phyloP scores from a whole-genome alignment of 2,888 invertebrate genomes.

The Tetragonisca angustula region DNA sequence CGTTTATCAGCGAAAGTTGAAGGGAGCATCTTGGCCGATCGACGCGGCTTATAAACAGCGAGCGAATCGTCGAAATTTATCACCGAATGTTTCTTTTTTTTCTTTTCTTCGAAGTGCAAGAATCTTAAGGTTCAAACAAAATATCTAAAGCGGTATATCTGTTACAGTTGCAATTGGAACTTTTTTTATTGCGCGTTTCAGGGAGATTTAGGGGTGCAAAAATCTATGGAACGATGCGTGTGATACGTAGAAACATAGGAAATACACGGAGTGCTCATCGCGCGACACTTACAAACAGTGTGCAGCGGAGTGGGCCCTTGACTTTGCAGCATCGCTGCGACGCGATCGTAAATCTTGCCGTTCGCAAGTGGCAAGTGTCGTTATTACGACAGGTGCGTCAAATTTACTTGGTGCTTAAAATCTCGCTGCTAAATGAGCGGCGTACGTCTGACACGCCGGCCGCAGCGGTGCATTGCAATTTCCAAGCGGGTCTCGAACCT shows the following conservation, averaged over 20 bases:
- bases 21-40: slow-evolving; percentile 42
- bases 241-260: too few relatives aligned
- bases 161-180: too few relatives aligned
- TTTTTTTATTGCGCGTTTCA: too few relatives aligned
- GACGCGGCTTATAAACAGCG: slow-evolving; percentile 11
- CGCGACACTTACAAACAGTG: background rate
- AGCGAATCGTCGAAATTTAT: too few relatives aligned
- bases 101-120: too few relatives aligned
- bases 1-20: slow-evolving; percentile 60
- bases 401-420: slow-evolving; percentile 62
- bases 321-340: slow-evolving; percentile 50
- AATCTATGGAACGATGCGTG: too few relatives aligned
- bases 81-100: too few relatives aligned
- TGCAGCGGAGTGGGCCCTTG: slow-evolving; percentile 24
- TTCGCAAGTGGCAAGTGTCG: slow-evolving; percentile 51
- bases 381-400: slow-evolving; percentile 65
- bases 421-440: slow-evolving; percentile 42
- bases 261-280: background rate
- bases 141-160: too few relatives aligned
- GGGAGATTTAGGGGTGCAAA: too few relatives aligned
- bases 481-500: slow-evolving; percentile 33
- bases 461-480: slow-evolving; percentile 44
- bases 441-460: slow-evolving; percentile 39
- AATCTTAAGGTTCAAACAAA: too few relatives aligned
- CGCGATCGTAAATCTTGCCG: slow-evolving; percentile 58